Percentiles rank a stretch among this genome's conserved stretches.
phyloP scores from a whole-genome alignment of 2,797 vertebrate genomes.

The Vultur gryphus region DNA sequence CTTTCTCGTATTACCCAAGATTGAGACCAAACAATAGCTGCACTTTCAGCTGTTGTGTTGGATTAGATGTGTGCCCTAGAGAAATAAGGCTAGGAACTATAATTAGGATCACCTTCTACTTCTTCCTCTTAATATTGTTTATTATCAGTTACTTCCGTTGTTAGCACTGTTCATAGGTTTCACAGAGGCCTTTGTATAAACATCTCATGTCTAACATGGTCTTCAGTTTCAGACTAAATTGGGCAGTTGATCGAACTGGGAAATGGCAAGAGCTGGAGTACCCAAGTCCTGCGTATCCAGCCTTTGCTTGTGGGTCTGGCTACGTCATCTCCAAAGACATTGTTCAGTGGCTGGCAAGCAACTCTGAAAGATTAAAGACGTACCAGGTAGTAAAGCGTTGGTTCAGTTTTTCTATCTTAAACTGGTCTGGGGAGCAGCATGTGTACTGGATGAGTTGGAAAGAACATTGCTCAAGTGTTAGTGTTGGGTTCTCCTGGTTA shows the following conservation, averaged over 20 bases:
- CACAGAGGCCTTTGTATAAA: background rate
- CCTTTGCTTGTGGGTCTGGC: slow-evolving; percentile 94
- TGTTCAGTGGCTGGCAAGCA: slow-evolving; percentile 91
- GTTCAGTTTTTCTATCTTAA: background rate
- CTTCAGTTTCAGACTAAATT: slow-evolving; percentile 94
- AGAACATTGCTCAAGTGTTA: background rate
- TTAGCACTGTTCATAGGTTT: background rate
- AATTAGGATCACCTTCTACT: background rate
- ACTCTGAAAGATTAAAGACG: slow-evolving; percentile 87
- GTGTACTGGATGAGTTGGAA: background rate
- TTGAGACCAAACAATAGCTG: background rate
- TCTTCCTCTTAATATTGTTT: background rate
- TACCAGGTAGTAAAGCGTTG: slow-evolving; percentile 84
- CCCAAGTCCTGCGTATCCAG: slow-evolving; percentile 91
- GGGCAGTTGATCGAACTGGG: slow-evolving; percentile 95
- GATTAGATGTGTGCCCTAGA: background rate
- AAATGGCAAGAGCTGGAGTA: slow-evolving; percentile 99
- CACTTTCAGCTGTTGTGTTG: background rate
- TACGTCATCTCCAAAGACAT: slow-evolving; percentile 91
- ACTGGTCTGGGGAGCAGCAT: background rate
- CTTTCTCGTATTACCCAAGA: background rate
- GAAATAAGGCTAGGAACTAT: background rate
- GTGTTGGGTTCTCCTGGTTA: background rate
- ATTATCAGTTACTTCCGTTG: background rate
- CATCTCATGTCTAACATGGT: background rate